Evolutionary conservation across 2,888 invertebrate species (phyloP).

Genomic region (Crocallis elinguaria): DNA sequence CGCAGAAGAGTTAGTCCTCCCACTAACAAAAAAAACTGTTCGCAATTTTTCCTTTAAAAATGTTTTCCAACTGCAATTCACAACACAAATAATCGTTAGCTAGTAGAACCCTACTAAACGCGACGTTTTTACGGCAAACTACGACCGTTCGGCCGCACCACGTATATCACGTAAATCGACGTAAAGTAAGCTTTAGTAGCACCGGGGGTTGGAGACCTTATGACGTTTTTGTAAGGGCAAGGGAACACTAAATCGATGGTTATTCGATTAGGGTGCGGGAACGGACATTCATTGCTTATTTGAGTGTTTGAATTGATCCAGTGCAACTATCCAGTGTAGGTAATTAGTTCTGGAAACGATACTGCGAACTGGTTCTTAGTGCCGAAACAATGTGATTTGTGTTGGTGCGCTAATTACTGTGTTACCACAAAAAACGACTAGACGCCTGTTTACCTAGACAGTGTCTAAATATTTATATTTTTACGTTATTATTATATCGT

Average conservation of each 20-base stretch:
- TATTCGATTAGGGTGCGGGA: conserved; percentile 13
- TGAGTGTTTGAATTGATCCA: background rate
- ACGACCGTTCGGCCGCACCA: conserved; percentile 3
- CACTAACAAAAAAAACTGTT: too few species aligned
- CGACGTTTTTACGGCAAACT: conserved; percentile 19
- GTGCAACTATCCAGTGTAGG: background rate
- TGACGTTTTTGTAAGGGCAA: conserved; percentile 8
- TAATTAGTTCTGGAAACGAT: too few species aligned
- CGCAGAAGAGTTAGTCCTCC: too few species aligned
- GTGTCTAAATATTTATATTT: too few species aligned
- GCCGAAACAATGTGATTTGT: too few species aligned
- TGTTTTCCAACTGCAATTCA: background rate
- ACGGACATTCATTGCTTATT: background rate
- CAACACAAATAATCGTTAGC: conserved; percentile 4
- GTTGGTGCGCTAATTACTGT: too few species aligned
- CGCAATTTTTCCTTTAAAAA: too few species aligned
- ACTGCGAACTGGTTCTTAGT: too few species aligned
- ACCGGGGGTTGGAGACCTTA: background rate
- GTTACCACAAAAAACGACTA: too few species aligned
- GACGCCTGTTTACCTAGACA: too few species aligned
- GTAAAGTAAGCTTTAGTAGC: conserved; percentile 10
- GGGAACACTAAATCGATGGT: conserved; percentile 12
- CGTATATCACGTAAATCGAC: conserved; percentile 19
- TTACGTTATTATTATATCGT: too few species aligned
- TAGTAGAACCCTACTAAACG: conserved; percentile 1